Evolutionary conservation across 1,140 invertebrate genomes (phyloP).

Genomic region (Phocides pigmalion): DNA sequence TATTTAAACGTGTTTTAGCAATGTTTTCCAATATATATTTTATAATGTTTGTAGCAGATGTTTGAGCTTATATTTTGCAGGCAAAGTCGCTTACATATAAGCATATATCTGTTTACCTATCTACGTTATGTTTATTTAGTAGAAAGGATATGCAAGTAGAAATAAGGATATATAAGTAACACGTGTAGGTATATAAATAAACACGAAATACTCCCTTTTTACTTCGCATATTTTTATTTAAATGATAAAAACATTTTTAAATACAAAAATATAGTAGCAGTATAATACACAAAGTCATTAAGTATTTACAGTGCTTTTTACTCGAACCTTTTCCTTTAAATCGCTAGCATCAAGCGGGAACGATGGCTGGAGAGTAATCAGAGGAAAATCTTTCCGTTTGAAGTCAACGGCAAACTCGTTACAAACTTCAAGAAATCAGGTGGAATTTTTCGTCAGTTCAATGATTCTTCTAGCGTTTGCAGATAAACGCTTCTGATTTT

Average conservation of each 20-base stretch:
- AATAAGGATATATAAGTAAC: too few relatives aligned
- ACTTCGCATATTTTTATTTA: background rate
- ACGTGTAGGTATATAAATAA: too few relatives aligned
- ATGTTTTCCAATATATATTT: too few relatives aligned
- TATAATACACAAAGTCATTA: slow-evolving; percentile 6
- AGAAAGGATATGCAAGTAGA: too few relatives aligned
- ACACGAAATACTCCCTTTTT: too few relatives aligned
- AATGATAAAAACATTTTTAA: background rate
- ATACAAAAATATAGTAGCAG: too few relatives aligned
- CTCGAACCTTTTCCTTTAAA: slow-evolving; percentile 6
- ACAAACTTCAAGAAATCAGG: slow-evolving; percentile 9
- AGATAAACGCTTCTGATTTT: background rate
- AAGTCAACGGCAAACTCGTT: slow-evolving; percentile 21
- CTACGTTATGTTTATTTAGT: too few relatives aligned
- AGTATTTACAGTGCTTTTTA: background rate
- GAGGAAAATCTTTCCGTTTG: slow-evolving; percentile 3
- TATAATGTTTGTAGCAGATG: too few relatives aligned
- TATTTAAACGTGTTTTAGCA: too few relatives aligned
- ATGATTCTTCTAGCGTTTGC: background rate
- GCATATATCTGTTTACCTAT: too few relatives aligned
- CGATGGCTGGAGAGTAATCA: slow-evolving; percentile 20
- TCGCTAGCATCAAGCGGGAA: background rate
- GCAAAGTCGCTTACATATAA: too few relatives aligned
- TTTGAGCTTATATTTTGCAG: too few relatives aligned
- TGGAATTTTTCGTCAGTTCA: slow-evolving; percentile 8